Percentiles rank a stretch among this genome's conserved stretches.
These are phyloP conservation scores for Corythaeola cristata DNA, from an alignment of 2,113 vertebrate genomes.

Conservation along the genomic window DNA sequence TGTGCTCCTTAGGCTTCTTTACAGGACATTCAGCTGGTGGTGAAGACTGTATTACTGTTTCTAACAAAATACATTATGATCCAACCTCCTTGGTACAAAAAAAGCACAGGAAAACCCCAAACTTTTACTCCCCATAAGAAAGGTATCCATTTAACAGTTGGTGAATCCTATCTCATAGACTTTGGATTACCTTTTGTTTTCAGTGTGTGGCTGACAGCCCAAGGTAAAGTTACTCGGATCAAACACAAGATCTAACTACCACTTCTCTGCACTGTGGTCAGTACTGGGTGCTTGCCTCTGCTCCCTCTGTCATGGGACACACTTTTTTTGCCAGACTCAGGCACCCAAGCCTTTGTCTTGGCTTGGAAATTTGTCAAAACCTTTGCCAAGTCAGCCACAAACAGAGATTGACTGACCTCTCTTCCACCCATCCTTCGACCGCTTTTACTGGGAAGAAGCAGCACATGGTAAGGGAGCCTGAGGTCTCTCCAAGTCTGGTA, in stretches of 20 bases:
- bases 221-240: not conserved
- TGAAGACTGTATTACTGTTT: not conserved
- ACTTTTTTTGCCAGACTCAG: not conserved
- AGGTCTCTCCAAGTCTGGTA: not conserved
- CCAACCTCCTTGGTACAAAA: not conserved
- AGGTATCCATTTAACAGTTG: not conserved
- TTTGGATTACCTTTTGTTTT: not conserved
- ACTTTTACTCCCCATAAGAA: not conserved
- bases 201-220: not conserved
- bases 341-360: not conserved
- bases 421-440: not conserved
- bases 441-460: not conserved
- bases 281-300: not conserved
- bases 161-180: not conserved
- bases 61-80: not conserved
- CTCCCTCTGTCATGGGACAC: not conserved
- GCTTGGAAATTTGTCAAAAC: not conserved
- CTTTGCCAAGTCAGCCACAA: not conserved
- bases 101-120: not conserved
- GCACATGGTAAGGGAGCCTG: not conserved
- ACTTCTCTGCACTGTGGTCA: not conserved
- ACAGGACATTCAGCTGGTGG: slow-evolving; percentile 28
- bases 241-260: not conserved
- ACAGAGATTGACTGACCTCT: not conserved
- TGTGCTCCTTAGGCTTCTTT: not conserved